phyloP scores from a whole-genome alignment of 2,888 invertebrate species.

The Callinectes sapidus region DNA sequence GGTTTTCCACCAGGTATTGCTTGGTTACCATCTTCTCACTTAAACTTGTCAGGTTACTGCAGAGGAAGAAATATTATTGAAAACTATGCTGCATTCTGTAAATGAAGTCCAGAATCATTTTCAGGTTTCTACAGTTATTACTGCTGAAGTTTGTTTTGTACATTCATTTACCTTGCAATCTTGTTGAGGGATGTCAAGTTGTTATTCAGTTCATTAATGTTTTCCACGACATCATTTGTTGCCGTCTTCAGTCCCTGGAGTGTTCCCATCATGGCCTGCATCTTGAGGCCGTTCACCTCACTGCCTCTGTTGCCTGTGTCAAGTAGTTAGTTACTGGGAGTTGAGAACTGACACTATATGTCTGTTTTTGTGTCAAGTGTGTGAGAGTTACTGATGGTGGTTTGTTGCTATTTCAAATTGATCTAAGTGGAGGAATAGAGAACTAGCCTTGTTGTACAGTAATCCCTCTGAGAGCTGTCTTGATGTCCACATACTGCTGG shows the following conservation, averaged over 20 bases:
- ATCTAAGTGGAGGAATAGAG: not conserved
- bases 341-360: not conserved
- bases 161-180: constrained; percentile 73
- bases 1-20: constrained; percentile 74
- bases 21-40: constrained; percentile 75
- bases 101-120: not conserved
- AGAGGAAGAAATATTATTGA: not conserved
- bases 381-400: not conserved
- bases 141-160: not conserved
- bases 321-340: not conserved
- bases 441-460: constrained; percentile 28
- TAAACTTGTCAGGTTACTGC: constrained; percentile 73
- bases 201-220: constrained; percentile 71
- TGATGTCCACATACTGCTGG: constrained; percentile 31
- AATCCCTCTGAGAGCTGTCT: constrained; percentile 3
- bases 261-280: constrained; percentile 73
- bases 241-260: constrained; percentile 73
- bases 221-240: constrained; percentile 72
- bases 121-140: not conserved
- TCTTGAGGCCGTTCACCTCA: constrained; percentile 69
- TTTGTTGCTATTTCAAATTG: not conserved
- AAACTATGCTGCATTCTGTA: not conserved
- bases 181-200: constrained; percentile 68
- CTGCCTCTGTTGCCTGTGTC: constrained; percentile 53
- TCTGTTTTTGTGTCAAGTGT: not conserved